These are phyloP conservation scores for Podarcis lilfordi DNA, from an alignment of 2,797 vertebrate species.

Conservation along the genomic window DNA sequence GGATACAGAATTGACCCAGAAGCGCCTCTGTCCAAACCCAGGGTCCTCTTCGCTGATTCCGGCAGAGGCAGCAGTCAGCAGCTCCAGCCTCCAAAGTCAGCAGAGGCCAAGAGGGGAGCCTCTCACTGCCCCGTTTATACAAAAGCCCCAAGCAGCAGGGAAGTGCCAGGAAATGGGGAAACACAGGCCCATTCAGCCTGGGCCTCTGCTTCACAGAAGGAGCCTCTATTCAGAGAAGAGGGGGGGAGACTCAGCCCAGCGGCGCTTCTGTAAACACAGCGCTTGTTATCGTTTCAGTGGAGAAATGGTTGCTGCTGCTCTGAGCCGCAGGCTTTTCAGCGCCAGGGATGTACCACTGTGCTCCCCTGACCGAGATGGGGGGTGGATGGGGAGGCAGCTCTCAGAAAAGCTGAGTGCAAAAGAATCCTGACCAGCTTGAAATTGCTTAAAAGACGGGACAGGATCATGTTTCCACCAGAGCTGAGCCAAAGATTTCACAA, in stretches of 20 bases:
- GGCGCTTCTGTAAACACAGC: slow-evolving; percentile 54
- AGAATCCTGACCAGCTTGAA: neutral
- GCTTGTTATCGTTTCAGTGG: slow-evolving; percentile 44
- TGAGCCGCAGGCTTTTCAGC: neutral
- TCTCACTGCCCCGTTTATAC: slow-evolving; percentile 14
- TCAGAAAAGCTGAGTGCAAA: neutral
- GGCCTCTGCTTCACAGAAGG: slow-evolving; percentile 10
- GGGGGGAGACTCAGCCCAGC: neutral
- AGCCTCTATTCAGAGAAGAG: slow-evolving; percentile 50
- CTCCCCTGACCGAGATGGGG: neutral
- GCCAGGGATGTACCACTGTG: neutral
- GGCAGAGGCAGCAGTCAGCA: neutral
- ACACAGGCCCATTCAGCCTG: slow-evolving; percentile 24
- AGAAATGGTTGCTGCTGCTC: neutral
- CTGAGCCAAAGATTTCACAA: neutral
- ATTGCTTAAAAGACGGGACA: neutral
- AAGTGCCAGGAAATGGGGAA: neutral
- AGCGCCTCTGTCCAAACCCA: too few relatives aligned
- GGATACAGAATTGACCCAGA: too few relatives aligned
- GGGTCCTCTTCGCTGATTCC: too few relatives aligned
- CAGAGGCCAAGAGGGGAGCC: fast-evolving
- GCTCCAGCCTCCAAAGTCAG: neutral
- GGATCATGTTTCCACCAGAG: neutral
- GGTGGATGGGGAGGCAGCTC: neutral
- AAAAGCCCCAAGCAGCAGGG: neutral